A percentile compares a stretch with the other conserved stretches of the same genome.
Evolutionary conservation across 2,797 vertebrate species (phyloP).

Genomic region (Pangasius djambal): DNA sequence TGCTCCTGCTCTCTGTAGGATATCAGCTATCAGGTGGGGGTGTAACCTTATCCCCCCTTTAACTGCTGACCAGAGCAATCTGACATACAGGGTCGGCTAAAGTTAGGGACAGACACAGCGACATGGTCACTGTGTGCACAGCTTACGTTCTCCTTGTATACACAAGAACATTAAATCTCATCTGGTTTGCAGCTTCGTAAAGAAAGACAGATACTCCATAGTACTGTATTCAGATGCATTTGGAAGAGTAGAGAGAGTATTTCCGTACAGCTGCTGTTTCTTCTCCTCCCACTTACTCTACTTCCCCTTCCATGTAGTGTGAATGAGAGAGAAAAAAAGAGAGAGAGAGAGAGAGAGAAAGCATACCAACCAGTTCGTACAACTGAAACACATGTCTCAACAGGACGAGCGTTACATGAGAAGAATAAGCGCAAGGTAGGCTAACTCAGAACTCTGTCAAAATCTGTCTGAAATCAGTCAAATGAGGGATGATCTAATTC

Average conservation of each 20-base stretch:
- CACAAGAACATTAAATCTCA: slow-evolving; percentile 22
- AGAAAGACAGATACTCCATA: neutral
- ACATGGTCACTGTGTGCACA: slow-evolving; percentile 4
- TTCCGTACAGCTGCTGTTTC: slow-evolving; percentile 24
- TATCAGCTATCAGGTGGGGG: slow-evolving; percentile 35
- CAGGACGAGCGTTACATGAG: slow-evolving; percentile 77
- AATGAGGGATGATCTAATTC: neutral
- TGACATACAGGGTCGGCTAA: slow-evolving; percentile 41
- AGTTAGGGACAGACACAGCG: slow-evolving; percentile 47
- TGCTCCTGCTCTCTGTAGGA: slow-evolving; percentile 17
- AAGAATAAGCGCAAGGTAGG: slow-evolving; percentile 77
- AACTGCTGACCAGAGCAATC: slow-evolving; percentile 45
- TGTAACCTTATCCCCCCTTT: slow-evolving; percentile 43
- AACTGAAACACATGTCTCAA: slow-evolving; percentile 70
- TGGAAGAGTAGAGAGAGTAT: slow-evolving; percentile 7
- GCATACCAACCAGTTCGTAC: slow-evolving; percentile 15
- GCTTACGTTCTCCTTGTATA: neutral
- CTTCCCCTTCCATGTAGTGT: slow-evolving; percentile 31
- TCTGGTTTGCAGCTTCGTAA: neutral
- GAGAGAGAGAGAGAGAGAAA: slow-evolving; percentile 34
- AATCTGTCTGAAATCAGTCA: neutral
- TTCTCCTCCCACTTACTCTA: slow-evolving; percentile 25
- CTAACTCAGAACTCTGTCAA: neutral
- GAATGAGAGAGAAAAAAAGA: neutral
- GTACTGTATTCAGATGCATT: neutral